phyloP scores from a whole-genome alignment of 2,888 invertebrate species.

The Penaeus monodon region DNA sequence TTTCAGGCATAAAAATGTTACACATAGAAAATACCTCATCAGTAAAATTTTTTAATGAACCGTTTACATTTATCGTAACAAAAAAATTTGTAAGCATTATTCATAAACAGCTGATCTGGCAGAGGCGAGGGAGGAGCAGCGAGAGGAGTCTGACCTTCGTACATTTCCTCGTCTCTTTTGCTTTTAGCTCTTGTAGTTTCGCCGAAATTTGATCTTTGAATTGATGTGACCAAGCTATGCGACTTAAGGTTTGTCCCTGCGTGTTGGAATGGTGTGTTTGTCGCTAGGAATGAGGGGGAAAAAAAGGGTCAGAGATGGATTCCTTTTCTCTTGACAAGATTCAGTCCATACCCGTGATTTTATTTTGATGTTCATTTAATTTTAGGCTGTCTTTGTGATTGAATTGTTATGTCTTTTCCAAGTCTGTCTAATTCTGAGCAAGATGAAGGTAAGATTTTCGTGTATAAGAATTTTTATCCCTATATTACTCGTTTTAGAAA shows the following conservation, averaged over 20 bases:
- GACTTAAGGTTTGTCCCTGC: conserved; percentile 39
- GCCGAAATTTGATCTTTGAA: background rate
- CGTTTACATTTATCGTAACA: background rate
- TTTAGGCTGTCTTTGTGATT: too few relatives aligned
- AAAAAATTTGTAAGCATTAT: conserved; percentile 15
- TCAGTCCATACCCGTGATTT: too few relatives aligned
- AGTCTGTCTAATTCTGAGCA: too few relatives aligned
- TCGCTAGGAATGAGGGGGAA: background rate
- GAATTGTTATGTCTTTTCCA: too few relatives aligned
- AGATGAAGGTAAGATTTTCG: too few relatives aligned
- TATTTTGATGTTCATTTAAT: too few relatives aligned
- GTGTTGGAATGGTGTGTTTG: background rate
- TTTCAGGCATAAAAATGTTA: too few relatives aligned
- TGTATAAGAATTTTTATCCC: too few relatives aligned
- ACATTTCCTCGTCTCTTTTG: background rate
- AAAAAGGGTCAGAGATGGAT: too few relatives aligned
- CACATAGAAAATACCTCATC: too few relatives aligned
- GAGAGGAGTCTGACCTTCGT: background rate
- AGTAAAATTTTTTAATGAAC: background rate
- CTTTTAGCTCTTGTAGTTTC: background rate
- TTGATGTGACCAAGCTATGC: conserved; percentile 26
- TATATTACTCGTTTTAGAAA: too few relatives aligned
- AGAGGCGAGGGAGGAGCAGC: background rate
- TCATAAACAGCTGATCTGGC: conserved; percentile 46
- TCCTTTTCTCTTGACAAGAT: too few relatives aligned